phyloP scores from a whole-genome alignment of 2,113 vertebrate species.

The Hypocryptadius cinnamomeus region DNA sequence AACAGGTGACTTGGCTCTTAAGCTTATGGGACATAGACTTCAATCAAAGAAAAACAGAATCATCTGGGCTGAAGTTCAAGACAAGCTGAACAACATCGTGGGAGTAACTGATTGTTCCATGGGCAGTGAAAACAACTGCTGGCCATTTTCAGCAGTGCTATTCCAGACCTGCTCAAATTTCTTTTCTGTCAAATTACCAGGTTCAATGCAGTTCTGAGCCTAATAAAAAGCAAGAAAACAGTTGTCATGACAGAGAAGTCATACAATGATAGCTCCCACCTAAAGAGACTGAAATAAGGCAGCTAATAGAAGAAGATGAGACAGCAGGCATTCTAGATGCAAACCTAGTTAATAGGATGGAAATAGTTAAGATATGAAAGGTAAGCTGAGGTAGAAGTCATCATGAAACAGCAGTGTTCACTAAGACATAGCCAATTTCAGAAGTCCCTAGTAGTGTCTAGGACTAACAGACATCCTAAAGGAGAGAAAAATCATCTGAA shows the following conservation, averaged over 20 bases:
- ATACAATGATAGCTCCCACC: neutral
- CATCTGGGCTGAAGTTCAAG: neutral
- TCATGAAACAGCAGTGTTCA: neutral
- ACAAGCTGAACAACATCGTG: neutral
- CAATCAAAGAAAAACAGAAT: neutral
- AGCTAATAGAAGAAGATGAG: neutral
- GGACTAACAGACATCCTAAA: neutral
- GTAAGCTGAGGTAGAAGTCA: neutral
- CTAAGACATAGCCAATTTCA: neutral
- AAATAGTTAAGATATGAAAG: neutral
- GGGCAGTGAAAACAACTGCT: neutral
- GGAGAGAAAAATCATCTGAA: neutral
- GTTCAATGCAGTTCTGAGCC: neutral
- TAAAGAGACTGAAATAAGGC: neutral
- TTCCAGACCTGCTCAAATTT: neutral
- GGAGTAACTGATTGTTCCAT: neutral
- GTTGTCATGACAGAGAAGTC: neutral
- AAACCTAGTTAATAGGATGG: neutral
- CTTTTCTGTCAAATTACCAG: neutral
- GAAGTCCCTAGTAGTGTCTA: neutral
- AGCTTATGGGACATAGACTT: neutral
- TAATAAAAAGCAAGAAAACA: neutral
- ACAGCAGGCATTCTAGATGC: neutral
- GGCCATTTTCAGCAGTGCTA: neutral
- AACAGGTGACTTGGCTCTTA: neutral